Evolutionary conservation across 2,113 vertebrate genomes (phyloP), one percentile per base, ranked within the genome.

Genomic region (Salvelinus namaycush): DNA sequence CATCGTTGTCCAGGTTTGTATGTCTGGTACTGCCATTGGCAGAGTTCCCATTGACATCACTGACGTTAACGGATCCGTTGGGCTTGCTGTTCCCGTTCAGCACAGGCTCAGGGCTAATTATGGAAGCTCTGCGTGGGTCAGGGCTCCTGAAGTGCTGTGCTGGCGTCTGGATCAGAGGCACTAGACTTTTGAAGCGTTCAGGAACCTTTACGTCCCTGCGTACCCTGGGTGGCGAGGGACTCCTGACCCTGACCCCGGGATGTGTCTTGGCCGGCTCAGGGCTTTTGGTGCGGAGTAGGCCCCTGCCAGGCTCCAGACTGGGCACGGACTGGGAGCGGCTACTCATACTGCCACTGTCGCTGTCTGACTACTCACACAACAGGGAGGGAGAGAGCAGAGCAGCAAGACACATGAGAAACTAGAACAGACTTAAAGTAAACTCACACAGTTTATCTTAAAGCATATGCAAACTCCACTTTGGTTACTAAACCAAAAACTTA

Each of bases 281-380:
- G 73, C 91, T 93, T 71, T 89, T 92, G 75, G 87, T 72, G 62
- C 83, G 86, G 75, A 92, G 88, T 39, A 91, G 81, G 5, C 86
- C 86, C 69, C 80, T 86, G 64, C 90, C 90, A 48, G 93, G 90
- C 59, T 93, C 93, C 67, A 93, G 84, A 69, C 89, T 84, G 67
- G 92, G 86, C 12, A 93, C 91, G 3, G 93, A 94, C 77, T 89
- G 89, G 76, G 93, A 84, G 11, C 90, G 89, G 82, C 74, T 85
- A 60, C 68, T 76, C 74, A 89, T 72, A 39, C 79, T 76, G 34
- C 90, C 88, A 60, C 51, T 54, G 51, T 93, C 87, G 39, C 31
- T 86, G 24, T 92, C 90, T 51, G 89, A 81, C 93, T 94, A 86
- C 80, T 87, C 85, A 39, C 48, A 72, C 54, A 74, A 31, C 87